Percentiles rank a stretch among this genome's conserved stretches.
These are phyloP conservation scores for Zosterops hypoxanthus DNA, from an alignment of 2,113 vertebrate species.

Conservation along the genomic window DNA sequence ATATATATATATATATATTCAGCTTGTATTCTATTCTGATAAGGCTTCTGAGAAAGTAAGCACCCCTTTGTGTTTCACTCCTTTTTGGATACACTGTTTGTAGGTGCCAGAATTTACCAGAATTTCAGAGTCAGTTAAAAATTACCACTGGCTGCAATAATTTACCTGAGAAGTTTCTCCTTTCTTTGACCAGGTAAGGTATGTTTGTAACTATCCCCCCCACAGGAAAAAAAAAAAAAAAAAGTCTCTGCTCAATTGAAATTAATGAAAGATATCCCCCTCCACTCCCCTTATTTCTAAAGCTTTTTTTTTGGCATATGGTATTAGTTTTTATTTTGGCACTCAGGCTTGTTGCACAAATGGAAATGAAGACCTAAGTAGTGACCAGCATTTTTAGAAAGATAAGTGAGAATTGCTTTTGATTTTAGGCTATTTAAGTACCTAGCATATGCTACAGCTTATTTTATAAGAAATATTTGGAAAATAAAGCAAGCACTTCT, in stretches of 20 bases:
- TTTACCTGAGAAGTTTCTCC: background rate
- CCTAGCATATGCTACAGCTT: constrained; percentile 19
- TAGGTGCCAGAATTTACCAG: background rate
- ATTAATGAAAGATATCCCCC: background rate
- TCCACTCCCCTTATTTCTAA: background rate
- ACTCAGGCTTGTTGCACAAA: background rate
- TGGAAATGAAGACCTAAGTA: background rate
- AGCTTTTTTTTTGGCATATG: constrained; percentile 43
- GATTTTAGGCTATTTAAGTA: background rate
- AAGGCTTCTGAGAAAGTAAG: background rate
- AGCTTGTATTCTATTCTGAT: background rate
- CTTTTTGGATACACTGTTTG: background rate
- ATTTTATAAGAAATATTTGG: background rate
- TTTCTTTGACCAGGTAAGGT: background rate
- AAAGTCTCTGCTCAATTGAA: background rate
- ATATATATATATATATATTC: background rate
- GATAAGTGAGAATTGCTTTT: background rate
- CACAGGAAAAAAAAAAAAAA: background rate
- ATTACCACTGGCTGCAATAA: background rate
- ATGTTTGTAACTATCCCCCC: background rate
- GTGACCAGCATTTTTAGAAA: constrained; percentile 13
- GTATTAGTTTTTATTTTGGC: background rate
- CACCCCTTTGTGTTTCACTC: background rate
- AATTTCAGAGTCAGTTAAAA: background rate
- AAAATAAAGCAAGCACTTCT: background rate